Evolutionary conservation across 1,140 invertebrate genomes (phyloP), one percentile per base, ranked within the genome.

Genomic region (Bombus picipes): DNA sequence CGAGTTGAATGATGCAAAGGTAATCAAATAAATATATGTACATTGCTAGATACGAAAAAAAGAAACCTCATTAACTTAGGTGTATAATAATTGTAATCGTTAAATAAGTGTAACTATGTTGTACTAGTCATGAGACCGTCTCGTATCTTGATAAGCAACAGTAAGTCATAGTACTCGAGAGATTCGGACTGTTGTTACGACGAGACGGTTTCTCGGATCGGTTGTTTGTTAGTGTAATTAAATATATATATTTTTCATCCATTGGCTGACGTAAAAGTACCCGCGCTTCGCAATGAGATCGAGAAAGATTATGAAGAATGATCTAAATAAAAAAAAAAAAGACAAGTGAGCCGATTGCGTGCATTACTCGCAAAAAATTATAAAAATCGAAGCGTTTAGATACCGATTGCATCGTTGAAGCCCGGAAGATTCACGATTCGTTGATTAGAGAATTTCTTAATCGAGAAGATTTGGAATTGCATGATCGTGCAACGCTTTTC

Each of bases 11-110:
- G 83, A 89, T 47, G 79, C 79, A 86, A 86, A 77, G 57, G 85
- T 92, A 90, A 93, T 92, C 91, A 92, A 93, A 92, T 85, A 88
- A 88, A 85, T 71, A 86, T 84, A 82, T 83, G 82, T 70, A 88
- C 85, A 83, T 73, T 72, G 76, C 73, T 89, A 90, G 75, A 81
- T 84, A 84, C 34, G 83, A 39, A 86, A 85, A 85, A 43, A 47
- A 71, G 76, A 79, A 86, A 87, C 62, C 82, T 89, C 80, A 91
- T 92, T 83, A 89, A 81, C 68, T 81, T 91, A 91, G 87, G 75
- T 39, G 80, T 90, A 85, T 57, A 74, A 79, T 85, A 89, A 85
- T 89, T 86, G 83, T 87, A 86, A 89, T 83, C 57, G 88, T 91
- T 89, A 74, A 87, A 66, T 90, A 91, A 87, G 79, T 89, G 83